Evolutionary conservation across 23 tunicate species (phyloP).

Genomic region (Styela clava): DNA sequence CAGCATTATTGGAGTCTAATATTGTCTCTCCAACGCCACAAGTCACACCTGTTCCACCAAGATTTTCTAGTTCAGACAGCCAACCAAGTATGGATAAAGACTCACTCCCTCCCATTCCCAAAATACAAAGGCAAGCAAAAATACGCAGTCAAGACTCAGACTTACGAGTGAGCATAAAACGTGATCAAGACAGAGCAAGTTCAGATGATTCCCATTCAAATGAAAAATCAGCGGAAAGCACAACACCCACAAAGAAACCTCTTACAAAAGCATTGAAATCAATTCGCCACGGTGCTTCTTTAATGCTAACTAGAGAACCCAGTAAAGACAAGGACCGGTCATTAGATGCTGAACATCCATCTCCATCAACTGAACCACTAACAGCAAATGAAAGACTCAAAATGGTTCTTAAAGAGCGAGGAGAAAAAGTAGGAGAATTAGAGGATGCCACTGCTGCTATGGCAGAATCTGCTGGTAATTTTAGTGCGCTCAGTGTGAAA

Average conservation of each 20-base stretch:
- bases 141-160: slow-evolving; percentile 29
- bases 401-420: slow-evolving; percentile 38
- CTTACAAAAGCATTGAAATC: slow-evolving; percentile 2
- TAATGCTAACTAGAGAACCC: neutral
- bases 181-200: neutral
- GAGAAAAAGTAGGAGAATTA: slow-evolving; percentile 51
- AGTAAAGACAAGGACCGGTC: slow-evolving; percentile 2
- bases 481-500: slow-evolving; percentile 55
- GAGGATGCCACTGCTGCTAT: slow-evolving; percentile 60
- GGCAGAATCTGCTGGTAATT: slow-evolving; percentile 58
- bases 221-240: slow-evolving; percentile 8
- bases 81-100: slow-evolving; percentile 6
- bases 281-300: slow-evolving; percentile 16
- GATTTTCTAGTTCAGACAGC: neutral
- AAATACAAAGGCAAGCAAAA: slow-evolving; percentile 27
- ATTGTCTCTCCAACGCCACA: slow-evolving; percentile 20
- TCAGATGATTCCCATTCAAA: slow-evolving; percentile 18
- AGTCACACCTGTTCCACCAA: slow-evolving; percentile 26
- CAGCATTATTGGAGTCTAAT: slow-evolving; percentile 17
- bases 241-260: neutral
- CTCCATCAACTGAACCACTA: slow-evolving; percentile 19
- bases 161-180: neutral
- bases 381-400: slow-evolving; percentile 31
- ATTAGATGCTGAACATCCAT: neutral
- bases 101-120: neutral